These are phyloP conservation scores for Enteromius treurensis DNA, from an alignment of 2,797 vertebrate genomes.

Conservation along the genomic window DNA sequence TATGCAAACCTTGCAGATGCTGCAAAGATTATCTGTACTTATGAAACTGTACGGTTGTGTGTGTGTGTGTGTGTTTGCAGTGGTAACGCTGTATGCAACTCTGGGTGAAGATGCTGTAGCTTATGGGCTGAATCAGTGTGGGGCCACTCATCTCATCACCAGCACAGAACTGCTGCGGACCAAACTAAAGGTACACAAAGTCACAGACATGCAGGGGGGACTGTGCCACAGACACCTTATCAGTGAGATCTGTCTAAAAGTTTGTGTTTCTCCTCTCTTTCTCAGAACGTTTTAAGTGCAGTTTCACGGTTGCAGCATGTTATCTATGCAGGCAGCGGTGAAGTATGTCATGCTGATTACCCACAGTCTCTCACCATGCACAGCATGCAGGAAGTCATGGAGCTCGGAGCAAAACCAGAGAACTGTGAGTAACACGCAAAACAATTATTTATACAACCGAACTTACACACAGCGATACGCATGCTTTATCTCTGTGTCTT, in stretches of 20 bases:
- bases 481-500: neutral
- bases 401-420: conserved; percentile 83
- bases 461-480: too few relatives aligned
- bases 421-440: conserved; percentile 75
- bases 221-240: neutral
- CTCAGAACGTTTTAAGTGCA: conserved; percentile 74
- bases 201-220: neutral
- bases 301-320: conserved; percentile 80
- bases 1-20: neutral
- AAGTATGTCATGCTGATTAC: conserved; percentile 76
- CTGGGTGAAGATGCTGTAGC: conserved; percentile 86
- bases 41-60: neutral
- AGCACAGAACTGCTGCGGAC: conserved; percentile 84
- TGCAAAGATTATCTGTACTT: neutral
- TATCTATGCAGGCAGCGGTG: conserved; percentile 84
- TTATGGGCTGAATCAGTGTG: conserved; percentile 86
- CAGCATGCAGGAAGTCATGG: conserved; percentile 82
- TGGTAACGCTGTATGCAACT: conserved; percentile 87
- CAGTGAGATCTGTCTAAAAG: conserved; percentile 68
- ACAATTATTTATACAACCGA: neutral
- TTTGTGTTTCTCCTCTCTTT: neutral
- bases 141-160: conserved; percentile 83
- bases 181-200: conserved; percentile 81
- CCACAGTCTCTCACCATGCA: conserved; percentile 80
- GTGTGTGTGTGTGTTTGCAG: conserved; percentile 64